Evolutionary conservation across 1,140 invertebrate genomes (phyloP).

Genomic region (Panonychus citri): DNA sequence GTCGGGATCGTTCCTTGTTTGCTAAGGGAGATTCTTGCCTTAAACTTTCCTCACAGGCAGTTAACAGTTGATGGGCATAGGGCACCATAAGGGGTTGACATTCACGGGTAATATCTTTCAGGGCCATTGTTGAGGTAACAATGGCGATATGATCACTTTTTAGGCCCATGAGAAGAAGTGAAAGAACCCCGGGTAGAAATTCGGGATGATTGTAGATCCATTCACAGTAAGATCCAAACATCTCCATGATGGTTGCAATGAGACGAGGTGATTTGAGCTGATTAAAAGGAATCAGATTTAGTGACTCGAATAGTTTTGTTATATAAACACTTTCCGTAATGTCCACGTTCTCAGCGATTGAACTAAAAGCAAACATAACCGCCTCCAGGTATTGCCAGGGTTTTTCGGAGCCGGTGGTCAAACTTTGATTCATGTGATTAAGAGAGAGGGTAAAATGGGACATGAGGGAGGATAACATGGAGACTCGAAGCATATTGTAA

Average conservation of each 20-base stretch:
- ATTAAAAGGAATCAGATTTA: conserved; percentile 36
- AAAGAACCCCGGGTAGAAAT: conserved; percentile 29
- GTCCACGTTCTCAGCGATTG: conserved; percentile 48
- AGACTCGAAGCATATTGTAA: conserved; percentile 44
- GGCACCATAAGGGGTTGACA: conserved; percentile 43
- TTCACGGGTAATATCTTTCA: conserved; percentile 59
- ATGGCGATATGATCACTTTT: conserved; percentile 34
- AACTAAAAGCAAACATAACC: conserved; percentile 51
- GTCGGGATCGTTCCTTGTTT: conserved; percentile 36
- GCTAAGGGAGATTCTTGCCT: conserved; percentile 27
- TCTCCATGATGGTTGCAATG: conserved; percentile 4
- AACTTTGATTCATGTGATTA: not conserved
- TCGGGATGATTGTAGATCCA: conserved; percentile 47
- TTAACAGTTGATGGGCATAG: conserved; percentile 41
- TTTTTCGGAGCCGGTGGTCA: not conserved
- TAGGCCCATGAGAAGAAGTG: conserved; percentile 42
- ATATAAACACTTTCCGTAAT: conserved; percentile 34
- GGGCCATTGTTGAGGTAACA: conserved; percentile 44
- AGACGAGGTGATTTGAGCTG: conserved; percentile 19
- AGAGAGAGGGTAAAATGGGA: conserved; percentile 12
- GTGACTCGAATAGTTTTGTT: conserved; percentile 36
- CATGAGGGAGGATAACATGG: conserved; percentile 29
- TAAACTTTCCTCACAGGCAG: conserved; percentile 25
- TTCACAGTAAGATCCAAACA: conserved; percentile 44
- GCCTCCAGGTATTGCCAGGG: conserved; percentile 39